phyloP scores from a whole-genome alignment of 2,888 invertebrate genomes.

The Gandaritis pyraliata region DNA sequence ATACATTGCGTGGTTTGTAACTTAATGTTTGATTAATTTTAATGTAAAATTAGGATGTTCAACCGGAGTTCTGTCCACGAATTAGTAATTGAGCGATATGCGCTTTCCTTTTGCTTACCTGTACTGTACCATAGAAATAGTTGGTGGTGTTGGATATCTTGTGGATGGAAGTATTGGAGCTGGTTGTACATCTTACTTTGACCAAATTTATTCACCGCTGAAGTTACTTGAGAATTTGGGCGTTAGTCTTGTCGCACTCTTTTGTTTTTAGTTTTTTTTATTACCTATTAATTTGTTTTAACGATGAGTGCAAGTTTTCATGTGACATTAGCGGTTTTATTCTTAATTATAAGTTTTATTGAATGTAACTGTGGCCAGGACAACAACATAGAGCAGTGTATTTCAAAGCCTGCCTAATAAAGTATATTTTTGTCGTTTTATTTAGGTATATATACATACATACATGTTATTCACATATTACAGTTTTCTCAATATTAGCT shows the following conservation, averaged over 20 bases:
- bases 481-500: constrained; percentile 86
- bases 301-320: constrained; percentile 69
- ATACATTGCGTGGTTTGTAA: constrained; percentile 85
- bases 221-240: constrained; percentile 73
- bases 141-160: constrained; percentile 23
- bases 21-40: constrained; percentile 81
- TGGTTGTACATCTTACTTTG: constrained; percentile 82
- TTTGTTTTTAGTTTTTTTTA: constrained; percentile 42
- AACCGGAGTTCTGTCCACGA: constrained; percentile 74
- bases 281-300: constrained; percentile 50
- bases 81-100: constrained; percentile 66
- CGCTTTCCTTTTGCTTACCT: constrained; percentile 45
- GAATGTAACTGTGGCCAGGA: constrained; percentile 81
- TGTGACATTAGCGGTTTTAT: constrained; percentile 70
- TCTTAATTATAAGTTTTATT: constrained; percentile 78
- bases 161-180: constrained; percentile 58
- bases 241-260: constrained; percentile 63
- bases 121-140: constrained; percentile 25
- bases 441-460: constrained; percentile 78
- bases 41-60: constrained; percentile 80
- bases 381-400: constrained; percentile 81
- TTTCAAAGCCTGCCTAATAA: constrained; percentile 83
- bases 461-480: constrained; percentile 85
- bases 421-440: constrained; percentile 85
- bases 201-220: constrained; percentile 73